Evolutionary conservation across 2,888 invertebrate genomes (phyloP).

Genomic region (Phengaris alcon): DNA sequence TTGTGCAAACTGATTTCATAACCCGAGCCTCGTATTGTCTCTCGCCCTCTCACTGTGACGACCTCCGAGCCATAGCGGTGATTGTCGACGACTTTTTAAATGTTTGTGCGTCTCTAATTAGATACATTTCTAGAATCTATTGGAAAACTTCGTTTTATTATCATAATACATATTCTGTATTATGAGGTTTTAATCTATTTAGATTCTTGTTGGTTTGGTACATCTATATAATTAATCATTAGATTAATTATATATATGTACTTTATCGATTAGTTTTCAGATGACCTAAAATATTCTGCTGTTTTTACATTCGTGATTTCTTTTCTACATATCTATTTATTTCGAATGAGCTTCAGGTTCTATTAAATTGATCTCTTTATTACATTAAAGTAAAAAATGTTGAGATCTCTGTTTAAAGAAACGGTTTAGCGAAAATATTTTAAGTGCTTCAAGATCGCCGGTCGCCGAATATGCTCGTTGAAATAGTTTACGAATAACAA

Average conservation of each 20-base stretch:
- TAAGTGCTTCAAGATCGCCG: constrained; percentile 5
- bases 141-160: neutral
- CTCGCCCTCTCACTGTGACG: constrained; percentile 75
- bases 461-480: constrained; percentile 3
- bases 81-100: constrained; percentile 25
- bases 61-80: constrained; percentile 52
- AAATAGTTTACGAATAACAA: neutral
- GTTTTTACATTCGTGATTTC: no score
- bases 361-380: no score
- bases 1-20: constrained; percentile 75
- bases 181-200: no score
- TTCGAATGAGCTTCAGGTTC: no score
- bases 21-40: constrained; percentile 75
- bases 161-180: no score
- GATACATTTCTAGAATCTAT: constrained; percentile 19
- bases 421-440: neutral
- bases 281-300: neutral
- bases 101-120: constrained; percentile 21
- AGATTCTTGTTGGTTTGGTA: no score
- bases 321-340: no score
- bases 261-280: no score
- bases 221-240: no score
- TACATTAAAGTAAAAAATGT: neutral
- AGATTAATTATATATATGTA: no score
- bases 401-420: neutral